Base-by-base conservation (phyloP, 1,140 invertebrate genomes). In the Drosophila insularis region DNA sequence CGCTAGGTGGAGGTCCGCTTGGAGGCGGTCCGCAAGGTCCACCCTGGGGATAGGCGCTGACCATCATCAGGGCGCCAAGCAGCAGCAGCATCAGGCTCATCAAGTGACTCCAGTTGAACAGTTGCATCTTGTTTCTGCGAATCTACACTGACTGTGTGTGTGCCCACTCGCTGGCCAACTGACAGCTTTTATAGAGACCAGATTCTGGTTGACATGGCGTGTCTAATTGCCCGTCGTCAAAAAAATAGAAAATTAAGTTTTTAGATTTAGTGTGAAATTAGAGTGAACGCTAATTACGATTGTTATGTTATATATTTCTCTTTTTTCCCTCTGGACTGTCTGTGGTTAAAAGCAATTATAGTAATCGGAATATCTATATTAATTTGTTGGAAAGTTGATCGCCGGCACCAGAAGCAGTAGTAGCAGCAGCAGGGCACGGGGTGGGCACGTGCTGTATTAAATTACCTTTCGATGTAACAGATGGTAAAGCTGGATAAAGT, bases 251-350 rank as follows among this genome's bases (percentile, higher is more conserved):
- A 66, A 78, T 69, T 69, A 17, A 67, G 63, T 84, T 80, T 84
- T 84, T 76, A 63, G 46, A 43, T 56, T 3, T 65, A 67, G 81
- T 81, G 78, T 81, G 78, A 85, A 85, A 71, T 78, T 60, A 65
- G 50, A 40, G 17, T 13, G 59, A 64, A 32, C 55, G 37, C 35
- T n/a, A 68, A 43, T 63, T 8, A 50, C 17, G 43, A 50, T 50
- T 50, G 17, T 19, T 50, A 50, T 50, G 43, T 21, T 21, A 21
- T 50, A 50, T 50, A 43, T 14, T 43, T 7, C 4, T 5, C 14
- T 5, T 43, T 43, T 43, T 43, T 17, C n/a, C n/a, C n/a, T 13
- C 19, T 58, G n/a, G 14, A 17, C 31, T 27, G 17, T 46, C 27
- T 14, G 11, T 2, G 3, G 37, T 21, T 50, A 35, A 27, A 32